phyloP scores from a whole-genome alignment of 2,113 vertebrate species.

The Xyrauchen texanus region DNA sequence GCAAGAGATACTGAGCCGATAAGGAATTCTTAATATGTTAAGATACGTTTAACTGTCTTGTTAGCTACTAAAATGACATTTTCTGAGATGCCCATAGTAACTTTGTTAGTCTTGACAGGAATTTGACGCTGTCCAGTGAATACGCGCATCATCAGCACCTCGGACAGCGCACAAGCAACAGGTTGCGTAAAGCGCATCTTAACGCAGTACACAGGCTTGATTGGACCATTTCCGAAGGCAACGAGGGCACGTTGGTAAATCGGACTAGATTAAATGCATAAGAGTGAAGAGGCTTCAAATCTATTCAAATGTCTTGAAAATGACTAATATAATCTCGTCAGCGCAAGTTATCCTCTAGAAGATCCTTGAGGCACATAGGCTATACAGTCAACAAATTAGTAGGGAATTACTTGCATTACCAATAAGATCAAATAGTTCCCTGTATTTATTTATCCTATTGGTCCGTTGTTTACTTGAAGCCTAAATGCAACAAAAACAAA shows the following conservation, averaged over 20 bases:
- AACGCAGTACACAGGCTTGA: neutral
- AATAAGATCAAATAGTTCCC: neutral
- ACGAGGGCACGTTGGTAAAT: neutral
- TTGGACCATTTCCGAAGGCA: neutral
- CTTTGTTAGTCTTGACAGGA: neutral
- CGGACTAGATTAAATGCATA: neutral
- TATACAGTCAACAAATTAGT: neutral
- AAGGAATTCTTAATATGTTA: neutral
- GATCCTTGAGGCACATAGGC: neutral
- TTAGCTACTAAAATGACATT: neutral
- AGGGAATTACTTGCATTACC: neutral
- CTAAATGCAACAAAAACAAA: constrained; percentile 30
- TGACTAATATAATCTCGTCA: neutral
- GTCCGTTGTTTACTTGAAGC: neutral
- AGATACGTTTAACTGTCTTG: neutral
- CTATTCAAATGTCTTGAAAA: neutral
- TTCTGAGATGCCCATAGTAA: neutral
- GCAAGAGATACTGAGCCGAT: neutral
- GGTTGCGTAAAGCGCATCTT: neutral
- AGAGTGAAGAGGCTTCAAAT: neutral
- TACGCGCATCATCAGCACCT: constrained; percentile 61
- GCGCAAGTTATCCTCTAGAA: neutral
- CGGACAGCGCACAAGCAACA: constrained; percentile 61
- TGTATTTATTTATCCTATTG: neutral
- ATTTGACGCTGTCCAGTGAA: neutral